Percentiles rank a stretch among this genome's conserved stretches.
phyloP scores from a whole-genome alignment of 2,113 vertebrate species.

The Speoplatyrhinus poulsoni region DNA sequence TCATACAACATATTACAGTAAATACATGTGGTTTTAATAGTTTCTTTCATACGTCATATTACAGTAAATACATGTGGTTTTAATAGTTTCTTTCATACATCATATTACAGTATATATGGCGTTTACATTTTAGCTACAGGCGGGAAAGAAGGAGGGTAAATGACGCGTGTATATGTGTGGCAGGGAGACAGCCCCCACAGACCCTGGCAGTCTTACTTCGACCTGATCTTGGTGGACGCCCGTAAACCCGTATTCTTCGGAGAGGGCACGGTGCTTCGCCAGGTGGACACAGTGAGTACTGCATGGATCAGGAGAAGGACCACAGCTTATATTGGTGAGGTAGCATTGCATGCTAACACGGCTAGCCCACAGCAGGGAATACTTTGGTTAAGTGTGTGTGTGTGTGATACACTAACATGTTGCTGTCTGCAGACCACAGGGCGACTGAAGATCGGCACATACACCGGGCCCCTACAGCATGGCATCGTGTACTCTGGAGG shows the following conservation, averaged over 20 bases:
- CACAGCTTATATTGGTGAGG: neutral
- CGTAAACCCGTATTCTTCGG: slow-evolving; percentile 90
- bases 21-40: too few species aligned
- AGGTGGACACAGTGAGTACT: slow-evolving; percentile 88
- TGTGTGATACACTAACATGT: neutral
- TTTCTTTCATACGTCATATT: too few species aligned
- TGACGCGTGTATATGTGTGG: neutral
- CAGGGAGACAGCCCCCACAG: slow-evolving; percentile 77
- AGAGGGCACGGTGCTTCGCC: slow-evolving; percentile 86
- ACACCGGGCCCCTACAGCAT: slow-evolving; percentile 87
- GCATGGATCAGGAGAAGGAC: neutral
- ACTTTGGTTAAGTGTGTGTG: neutral
- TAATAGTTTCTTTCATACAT: too few species aligned
- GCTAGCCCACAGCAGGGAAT: too few species aligned
- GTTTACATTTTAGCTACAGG: neutral
- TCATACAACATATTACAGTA: neutral
- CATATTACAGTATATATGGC: too few species aligned
- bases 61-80: too few species aligned
- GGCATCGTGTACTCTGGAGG: slow-evolving; percentile 92
- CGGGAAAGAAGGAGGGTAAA: too few species aligned
- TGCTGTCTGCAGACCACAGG: slow-evolving; percentile 80
- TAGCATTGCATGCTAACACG: neutral
- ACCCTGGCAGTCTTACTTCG: slow-evolving; percentile 90
- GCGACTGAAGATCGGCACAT: slow-evolving; percentile 90
- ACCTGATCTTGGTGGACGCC: slow-evolving; percentile 89